Base-by-base conservation (phyloP, 2,888 invertebrate species). In the Syrphus vitripennis region DNA sequence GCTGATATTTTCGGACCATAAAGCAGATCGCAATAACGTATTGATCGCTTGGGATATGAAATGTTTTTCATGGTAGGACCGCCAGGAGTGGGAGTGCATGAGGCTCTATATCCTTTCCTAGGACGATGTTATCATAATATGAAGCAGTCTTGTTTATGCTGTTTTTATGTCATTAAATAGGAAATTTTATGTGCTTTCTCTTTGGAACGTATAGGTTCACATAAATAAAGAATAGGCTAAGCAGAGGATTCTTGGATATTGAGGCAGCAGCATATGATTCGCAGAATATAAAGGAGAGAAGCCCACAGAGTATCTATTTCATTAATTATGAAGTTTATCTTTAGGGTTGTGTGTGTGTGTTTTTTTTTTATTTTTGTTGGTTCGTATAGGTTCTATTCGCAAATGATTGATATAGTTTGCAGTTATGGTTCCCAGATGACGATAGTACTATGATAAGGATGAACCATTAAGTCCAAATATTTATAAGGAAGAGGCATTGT, bases 1-100 rank as follows among this genome's bases (percentile, higher is more conserved):
- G 61, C 61, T 69, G 80, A 80, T 80, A 80, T 74, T 74, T 74
- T 67, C 80, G 48, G 59, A 59, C 80, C 57, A 74, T 80, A 80
- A 80, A 80, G 48, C 72, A 80, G 72, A 80, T 74, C 80, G 59
- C 59, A 80, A 80, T 79, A 79, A 80, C 59, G 80, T 80, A 80
- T 80, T 80, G 80, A 80, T 80, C 80, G 72, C 80, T 80, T 59
- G 80, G 80, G 80, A 80, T 7, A n/a, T 29, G 63, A n/a, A 37
- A 63, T 63, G 55, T 31, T 42, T 77, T 78, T 48, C 71, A 79
- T 63, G 12, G 29, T 21, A 42, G 10, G 5, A 55, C 19, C n/a
- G 37, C 57, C 16, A 10, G 10, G 14, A 19, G 19, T 63, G 31
- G 59, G 37, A n/a, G 71, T 45, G 53, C 10, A 19, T 45, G 45